Base-by-base conservation (phyloP, 1,140 invertebrate species). In the Nilaparvata lugens region DNA sequence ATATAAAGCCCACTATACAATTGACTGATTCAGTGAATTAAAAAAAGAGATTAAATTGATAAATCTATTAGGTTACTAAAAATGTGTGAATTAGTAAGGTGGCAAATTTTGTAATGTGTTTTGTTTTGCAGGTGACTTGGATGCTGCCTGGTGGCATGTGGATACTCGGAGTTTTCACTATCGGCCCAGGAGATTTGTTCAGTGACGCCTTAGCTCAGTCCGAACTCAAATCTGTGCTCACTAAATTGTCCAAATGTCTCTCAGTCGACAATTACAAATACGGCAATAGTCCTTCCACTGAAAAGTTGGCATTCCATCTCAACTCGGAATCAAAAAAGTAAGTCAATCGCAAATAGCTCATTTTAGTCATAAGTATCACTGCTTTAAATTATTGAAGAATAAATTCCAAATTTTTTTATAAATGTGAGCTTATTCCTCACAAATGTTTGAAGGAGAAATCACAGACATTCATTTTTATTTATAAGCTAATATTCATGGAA, bases 71-170 rank as follows among this genome's bases (percentile, higher is more conserved):
- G 6, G 48, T 7, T 52, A 7, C 9, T 16, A 21, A 16, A 13
- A 7, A 7, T 14, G 6, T 28, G 35, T 54, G n/a, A 23, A 9
- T 54, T 13, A 18, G 23, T 7, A 54, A 7, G 7, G 13, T 23
- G 9, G 35, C 23, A 4, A 9, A 23, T 4, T 54, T 7, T 55
- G 13, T 23, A 14, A 55, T 9, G 23, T 55, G 13, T 7, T 35
- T 7, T 7, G n/a, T 11, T n/a, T n/a, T n/a, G n/a, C n/a, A 84
- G 82, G 81, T 89, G 0, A 86, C 83, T 2, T 79, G 86, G 73
- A 91, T 91, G 88, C 73, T 93, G 52, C 87, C 88, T 40, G 89
- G 89, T 45, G 88, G 89, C 21, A 82, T 90, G 75, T 81, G 82
- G 74, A 83, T 91, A 51, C 76, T 90, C 65, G 87, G 83, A 67